Percentiles rank a stretch among this genome's conserved stretches.
Conservation (phyloP, 1,140 invertebrate species). For the Ceratina japonica region DNA sequence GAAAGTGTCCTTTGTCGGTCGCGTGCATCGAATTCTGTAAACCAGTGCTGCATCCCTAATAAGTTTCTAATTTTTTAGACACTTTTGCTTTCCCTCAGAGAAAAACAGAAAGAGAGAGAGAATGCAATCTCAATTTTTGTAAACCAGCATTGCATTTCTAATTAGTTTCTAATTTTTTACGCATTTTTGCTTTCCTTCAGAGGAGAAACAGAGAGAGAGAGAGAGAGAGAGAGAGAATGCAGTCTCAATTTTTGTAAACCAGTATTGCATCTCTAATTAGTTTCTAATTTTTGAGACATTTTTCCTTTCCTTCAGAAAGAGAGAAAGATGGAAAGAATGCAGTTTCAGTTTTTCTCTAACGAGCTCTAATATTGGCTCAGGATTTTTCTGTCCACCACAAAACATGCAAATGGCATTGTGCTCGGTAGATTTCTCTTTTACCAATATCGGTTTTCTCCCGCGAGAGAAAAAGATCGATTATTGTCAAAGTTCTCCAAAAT, state of each 20-base stretch:
- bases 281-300: background rate
- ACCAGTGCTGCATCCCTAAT: background rate
- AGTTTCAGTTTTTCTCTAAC: background rate
- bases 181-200: background rate
- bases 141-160: background rate
- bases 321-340: slow-evolving; percentile 1
- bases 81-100: background rate
- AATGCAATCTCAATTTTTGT: no score
- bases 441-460: background rate
- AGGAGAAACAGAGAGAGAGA: no score
- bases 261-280: background rate
- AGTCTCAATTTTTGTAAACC: background rate
- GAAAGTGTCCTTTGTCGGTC: slow-evolving; percentile 11
- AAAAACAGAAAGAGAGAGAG: background rate
- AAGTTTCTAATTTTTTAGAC: background rate
- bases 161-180: background rate
- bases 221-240: background rate
- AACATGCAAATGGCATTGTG: background rate
- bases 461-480: background rate
- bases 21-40: background rate
- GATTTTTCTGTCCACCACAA: background rate
- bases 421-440: background rate
- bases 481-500: slow-evolving; percentile 1
- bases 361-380: background rate
- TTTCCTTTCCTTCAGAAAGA: background rate